Percentiles rank a stretch among this genome's conserved stretches.
phyloP scores from a whole-genome alignment of 2,888 invertebrate genomes.

The Acronicta alni region DNA sequence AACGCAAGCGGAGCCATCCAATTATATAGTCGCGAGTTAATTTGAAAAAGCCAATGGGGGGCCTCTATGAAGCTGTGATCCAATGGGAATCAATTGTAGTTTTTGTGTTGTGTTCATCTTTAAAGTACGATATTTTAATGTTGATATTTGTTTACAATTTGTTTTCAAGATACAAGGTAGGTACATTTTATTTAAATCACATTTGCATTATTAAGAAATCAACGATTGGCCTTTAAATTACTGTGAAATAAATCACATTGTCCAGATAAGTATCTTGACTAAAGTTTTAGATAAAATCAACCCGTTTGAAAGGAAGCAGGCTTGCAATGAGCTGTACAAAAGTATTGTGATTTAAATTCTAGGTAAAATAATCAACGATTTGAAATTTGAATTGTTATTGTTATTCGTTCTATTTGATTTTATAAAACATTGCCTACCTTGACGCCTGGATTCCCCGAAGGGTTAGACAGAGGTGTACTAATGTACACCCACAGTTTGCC shows the following conservation, averaged over 20 bases:
- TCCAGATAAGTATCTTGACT: constrained; percentile 40
- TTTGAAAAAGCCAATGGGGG: constrained; percentile 44
- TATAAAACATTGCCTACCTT: too few relatives aligned
- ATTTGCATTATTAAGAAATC: constrained; percentile 29
- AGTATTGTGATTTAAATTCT: constrained; percentile 8
- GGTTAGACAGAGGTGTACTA: too few relatives aligned
- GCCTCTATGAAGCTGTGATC: constrained; percentile 16
- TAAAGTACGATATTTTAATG: constrained; percentile 6
- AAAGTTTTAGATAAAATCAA: constrained; percentile 39
- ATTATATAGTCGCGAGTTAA: constrained; percentile 43
- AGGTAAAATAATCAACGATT: neutral
- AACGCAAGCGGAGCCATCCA: constrained; percentile 44
- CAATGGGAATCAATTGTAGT: constrained; percentile 33
- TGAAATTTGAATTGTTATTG: neutral
- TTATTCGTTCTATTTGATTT: too few relatives aligned
- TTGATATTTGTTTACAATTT: too few relatives aligned
- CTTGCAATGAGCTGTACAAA: constrained; percentile 9
- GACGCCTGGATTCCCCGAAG: too few relatives aligned
- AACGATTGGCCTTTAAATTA: constrained; percentile 23
- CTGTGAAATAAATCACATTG: constrained; percentile 44
- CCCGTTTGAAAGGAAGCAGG: constrained; percentile 30
- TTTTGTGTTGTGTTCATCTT: neutral
- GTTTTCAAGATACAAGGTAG: neutral
- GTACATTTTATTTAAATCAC: constrained; percentile 9
- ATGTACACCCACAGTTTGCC: too few relatives aligned